Conservation (phyloP, 2,797 vertebrate genomes). For the Argya squamiceps region DNA sequence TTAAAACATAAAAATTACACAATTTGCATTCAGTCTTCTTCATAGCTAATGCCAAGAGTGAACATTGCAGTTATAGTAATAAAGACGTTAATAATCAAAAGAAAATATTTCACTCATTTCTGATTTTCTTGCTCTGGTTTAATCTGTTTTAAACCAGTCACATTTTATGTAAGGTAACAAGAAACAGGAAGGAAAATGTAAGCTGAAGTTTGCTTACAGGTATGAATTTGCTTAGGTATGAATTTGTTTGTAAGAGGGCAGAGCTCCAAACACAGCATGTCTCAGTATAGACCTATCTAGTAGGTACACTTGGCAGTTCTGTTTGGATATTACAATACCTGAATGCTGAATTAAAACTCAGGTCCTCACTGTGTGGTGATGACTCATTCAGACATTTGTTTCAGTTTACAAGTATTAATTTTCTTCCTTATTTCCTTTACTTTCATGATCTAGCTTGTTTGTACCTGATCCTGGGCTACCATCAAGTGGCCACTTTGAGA, state of each 20-base stretch:
- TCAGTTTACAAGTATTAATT: not conserved
- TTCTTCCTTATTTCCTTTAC: not conserved
- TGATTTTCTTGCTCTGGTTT: not conserved
- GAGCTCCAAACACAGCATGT: not conserved
- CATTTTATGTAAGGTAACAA: not conserved
- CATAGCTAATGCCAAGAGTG: not conserved
- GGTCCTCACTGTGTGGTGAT: rapidly evolving
- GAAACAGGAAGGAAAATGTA: not conserved
- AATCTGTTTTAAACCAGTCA: not conserved
- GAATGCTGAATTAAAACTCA: not conserved
- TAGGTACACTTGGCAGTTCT: not conserved
- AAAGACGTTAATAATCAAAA: not conserved
- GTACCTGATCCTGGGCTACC: slow-evolving; percentile 18
- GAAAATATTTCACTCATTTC: rapidly evolving
- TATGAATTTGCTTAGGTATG: not conserved
- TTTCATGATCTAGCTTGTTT: not conserved
- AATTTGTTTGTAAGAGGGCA: not conserved
- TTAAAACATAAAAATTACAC: not conserved
- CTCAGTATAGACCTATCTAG: not conserved
- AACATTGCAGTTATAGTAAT: not conserved
- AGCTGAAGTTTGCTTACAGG: not conserved
- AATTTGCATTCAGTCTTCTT: not conserved
- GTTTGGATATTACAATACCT: not conserved
- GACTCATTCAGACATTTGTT: rapidly evolving
- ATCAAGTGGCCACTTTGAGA: slow-evolving; percentile 27